Evolutionary conservation across 37 sponge, comb jelly and placozoan species (phyloP).

Genomic region (Oopsacas minuta): DNA sequence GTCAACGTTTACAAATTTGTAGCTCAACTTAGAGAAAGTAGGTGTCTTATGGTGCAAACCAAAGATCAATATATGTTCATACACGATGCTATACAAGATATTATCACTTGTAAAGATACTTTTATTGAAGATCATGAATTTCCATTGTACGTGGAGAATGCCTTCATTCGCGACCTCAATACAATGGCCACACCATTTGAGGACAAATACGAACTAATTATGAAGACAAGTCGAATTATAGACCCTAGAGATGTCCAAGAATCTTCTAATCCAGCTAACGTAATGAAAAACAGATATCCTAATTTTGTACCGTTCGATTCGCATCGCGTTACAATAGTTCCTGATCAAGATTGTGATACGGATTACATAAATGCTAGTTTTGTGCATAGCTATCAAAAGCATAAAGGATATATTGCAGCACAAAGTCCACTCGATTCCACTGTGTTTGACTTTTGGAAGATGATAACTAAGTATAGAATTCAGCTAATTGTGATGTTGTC

Average conservation of each 20-base stretch:
- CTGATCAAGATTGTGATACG: background rate
- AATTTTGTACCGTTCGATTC: slow-evolving; percentile 6
- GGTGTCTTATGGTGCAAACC: slow-evolving; percentile 15
- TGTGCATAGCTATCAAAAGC: background rate
- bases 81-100: background rate
- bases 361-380: slow-evolving; percentile 11
- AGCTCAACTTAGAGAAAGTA: background rate
- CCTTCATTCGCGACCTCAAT: background rate
- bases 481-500: slow-evolving; percentile 23
- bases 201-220: background rate
- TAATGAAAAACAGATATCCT: slow-evolving; percentile 6
- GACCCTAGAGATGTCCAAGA: background rate
- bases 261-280: background rate
- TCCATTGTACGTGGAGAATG: background rate
- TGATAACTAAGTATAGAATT: background rate
- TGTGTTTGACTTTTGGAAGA: background rate
- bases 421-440: background rate
- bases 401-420: background rate
- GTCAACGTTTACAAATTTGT: background rate
- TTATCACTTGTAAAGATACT: background rate
- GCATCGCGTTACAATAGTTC: background rate
- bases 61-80: slow-evolving; percentile 13
- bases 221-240: slow-evolving; percentile 5
- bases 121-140: slow-evolving; percentile 3
- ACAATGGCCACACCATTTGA: slow-evolving; percentile 7